A percentile compares a stretch with the other conserved stretches of the same genome.
phyloP scores from a whole-genome alignment of 2,888 invertebrate species.

The Synergus itoensis region DNA sequence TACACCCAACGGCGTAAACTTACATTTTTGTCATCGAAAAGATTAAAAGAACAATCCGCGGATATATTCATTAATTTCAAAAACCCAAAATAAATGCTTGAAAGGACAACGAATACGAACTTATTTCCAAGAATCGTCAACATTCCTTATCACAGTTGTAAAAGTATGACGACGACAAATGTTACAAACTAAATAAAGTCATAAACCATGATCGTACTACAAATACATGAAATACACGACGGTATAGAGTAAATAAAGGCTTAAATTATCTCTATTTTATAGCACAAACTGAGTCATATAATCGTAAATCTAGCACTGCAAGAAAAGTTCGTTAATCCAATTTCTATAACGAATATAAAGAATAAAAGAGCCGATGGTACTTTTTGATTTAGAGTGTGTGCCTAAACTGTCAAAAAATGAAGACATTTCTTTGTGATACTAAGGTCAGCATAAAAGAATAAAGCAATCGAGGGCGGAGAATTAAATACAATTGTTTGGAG shows the following conservation, averaged over 20 bases:
- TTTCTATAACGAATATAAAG: background rate
- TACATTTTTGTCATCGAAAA: background rate
- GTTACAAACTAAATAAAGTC: background rate
- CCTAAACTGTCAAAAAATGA: background rate
- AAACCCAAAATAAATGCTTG: too few relatives aligned
- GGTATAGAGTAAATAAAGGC: background rate
- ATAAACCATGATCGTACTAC: background rate
- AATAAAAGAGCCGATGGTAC: background rate
- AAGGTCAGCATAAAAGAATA: background rate
- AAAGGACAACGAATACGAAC: too few relatives aligned
- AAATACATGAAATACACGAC: background rate
- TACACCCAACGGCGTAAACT: constrained; percentile 22
- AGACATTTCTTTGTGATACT: background rate
- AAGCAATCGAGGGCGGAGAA: background rate
- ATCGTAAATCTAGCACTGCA: background rate
- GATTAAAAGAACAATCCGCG: too few relatives aligned
- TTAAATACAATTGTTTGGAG: background rate
- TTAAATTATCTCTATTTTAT: constrained; percentile 5
- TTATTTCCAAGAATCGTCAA: too few relatives aligned
- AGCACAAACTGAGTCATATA: background rate
- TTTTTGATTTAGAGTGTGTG: background rate
- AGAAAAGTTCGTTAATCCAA: background rate
- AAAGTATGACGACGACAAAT: background rate
- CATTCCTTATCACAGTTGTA: too few relatives aligned
- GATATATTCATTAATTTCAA: too few relatives aligned